A percentile compares a stretch with the other conserved stretches of the same genome.
Conservation (phyloP, 2,888 invertebrate species). For the Cerceris ruficornis region DNA sequence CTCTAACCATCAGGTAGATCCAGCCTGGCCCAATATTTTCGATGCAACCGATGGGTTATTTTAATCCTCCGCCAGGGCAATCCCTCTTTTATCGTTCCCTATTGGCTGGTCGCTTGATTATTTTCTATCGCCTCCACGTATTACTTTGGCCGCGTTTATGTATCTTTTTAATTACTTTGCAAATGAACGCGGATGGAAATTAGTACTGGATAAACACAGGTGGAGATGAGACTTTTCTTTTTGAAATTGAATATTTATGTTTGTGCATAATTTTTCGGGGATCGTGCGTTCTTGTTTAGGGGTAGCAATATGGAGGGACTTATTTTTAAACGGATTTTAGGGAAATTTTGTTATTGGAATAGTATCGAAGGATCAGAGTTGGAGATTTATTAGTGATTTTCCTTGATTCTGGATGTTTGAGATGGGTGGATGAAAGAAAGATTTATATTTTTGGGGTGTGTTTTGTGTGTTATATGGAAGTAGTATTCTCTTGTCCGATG, state of each 20-base stretch:
- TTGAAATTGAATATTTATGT: constrained; percentile 20
- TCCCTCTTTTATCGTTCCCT: constrained; percentile 42
- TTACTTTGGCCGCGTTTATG: constrained; percentile 39
- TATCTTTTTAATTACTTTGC: constrained; percentile 60
- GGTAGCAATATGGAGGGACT: neutral
- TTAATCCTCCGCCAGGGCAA: constrained; percentile 45
- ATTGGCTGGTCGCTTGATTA: constrained; percentile 35
- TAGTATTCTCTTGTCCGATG: constrained; percentile 5
- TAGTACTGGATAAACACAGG: constrained; percentile 2
- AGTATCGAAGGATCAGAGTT: constrained; percentile 14
- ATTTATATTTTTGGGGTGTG: constrained; percentile 34
- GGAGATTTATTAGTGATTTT: constrained; percentile 35
- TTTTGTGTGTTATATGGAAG: constrained; percentile 28
- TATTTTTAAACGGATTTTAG: neutral
- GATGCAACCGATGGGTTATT: constrained; percentile 46
- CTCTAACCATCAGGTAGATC: neutral
- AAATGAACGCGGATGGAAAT: constrained; percentile 46
- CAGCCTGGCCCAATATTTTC: constrained; percentile 59
- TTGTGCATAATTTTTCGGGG: neutral
- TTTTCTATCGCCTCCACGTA: constrained; percentile 32
- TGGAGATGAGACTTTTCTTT: neutral
- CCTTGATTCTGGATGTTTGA: constrained; percentile 22
- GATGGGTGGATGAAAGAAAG: constrained; percentile 21
- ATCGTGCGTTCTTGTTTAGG: neutral
- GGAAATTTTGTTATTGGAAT: constrained; percentile 7